Evolutionary conservation across 2,797 vertebrate species (phyloP).

Genomic region (Dendrocincla tyrannina): DNA sequence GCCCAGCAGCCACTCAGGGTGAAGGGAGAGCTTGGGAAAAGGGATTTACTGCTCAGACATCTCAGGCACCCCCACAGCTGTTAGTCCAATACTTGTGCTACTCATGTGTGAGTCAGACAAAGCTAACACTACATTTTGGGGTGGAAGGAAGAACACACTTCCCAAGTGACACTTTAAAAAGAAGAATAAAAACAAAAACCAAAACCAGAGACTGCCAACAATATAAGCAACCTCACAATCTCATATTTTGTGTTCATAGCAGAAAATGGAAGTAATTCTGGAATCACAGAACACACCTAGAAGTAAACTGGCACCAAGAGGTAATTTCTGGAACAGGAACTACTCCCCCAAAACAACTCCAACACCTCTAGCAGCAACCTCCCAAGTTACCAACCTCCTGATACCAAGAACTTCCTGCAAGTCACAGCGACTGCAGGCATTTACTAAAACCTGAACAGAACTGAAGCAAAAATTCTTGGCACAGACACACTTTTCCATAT

Average conservation of each 20-base stretch:
- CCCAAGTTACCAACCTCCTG: neutral
- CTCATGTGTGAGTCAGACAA: neutral
- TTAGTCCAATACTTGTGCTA: neutral
- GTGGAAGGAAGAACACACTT: neutral
- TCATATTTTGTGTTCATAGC: neutral
- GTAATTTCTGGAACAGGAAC: neutral
- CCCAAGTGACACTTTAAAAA: neutral
- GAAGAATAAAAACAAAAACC: neutral
- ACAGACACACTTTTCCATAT: neutral
- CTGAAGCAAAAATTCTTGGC: neutral
- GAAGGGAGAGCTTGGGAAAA: neutral
- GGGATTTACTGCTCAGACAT: neutral
- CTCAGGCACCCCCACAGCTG: neutral
- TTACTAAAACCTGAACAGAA: neutral
- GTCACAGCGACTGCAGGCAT: neutral
- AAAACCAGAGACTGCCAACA: neutral
- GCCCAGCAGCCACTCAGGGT: neutral
- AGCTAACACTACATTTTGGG: neutral
- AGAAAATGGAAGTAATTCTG: neutral
- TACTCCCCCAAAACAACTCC: neutral
- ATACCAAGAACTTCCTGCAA: neutral
- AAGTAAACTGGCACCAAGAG: neutral
- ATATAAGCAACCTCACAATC: neutral
- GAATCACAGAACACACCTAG: neutral
- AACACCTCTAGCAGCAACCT: neutral